Evolutionary conservation across 2,888 invertebrate genomes (phyloP).

Genomic region (Hetaerina titia): DNA sequence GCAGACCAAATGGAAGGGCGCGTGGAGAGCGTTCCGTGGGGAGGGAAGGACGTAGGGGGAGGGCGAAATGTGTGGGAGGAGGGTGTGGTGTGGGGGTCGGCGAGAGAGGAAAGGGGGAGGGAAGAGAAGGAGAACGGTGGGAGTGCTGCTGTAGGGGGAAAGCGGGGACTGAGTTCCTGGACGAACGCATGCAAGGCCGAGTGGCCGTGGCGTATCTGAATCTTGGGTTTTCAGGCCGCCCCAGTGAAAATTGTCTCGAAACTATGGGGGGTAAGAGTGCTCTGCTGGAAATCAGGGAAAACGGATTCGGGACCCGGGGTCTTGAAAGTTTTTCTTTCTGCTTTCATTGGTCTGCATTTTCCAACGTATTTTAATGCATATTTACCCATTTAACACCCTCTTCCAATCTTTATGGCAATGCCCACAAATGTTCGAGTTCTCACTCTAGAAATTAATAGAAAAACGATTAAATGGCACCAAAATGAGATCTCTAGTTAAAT

Average conservation of each 20-base stretch:
- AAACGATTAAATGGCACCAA: no score
- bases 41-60: neutral
- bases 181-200: neutral
- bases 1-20: conserved; percentile 60
- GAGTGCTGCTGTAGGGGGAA: neutral
- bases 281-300: neutral
- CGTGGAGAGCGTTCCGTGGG: neutral
- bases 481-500: no score
- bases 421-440: neutral
- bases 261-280: neutral
- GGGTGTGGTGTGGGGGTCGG: neutral
- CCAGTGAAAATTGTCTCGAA: neutral
- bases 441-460: neutral
- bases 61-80: conserved; percentile 5
- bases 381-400: neutral
- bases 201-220: neutral
- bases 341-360: neutral
- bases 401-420: neutral
- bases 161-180: neutral
- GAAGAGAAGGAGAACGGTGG: neutral
- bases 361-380: neutral
- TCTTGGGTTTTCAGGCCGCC: neutral
- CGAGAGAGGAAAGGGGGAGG: neutral
- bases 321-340: neutral
- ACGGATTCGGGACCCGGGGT: neutral